A percentile compares a stretch with the other conserved stretches of the same genome.
phyloP scores from a whole-genome alignment of 2,888 invertebrate genomes.

The Trichopoda pennipes region DNA sequence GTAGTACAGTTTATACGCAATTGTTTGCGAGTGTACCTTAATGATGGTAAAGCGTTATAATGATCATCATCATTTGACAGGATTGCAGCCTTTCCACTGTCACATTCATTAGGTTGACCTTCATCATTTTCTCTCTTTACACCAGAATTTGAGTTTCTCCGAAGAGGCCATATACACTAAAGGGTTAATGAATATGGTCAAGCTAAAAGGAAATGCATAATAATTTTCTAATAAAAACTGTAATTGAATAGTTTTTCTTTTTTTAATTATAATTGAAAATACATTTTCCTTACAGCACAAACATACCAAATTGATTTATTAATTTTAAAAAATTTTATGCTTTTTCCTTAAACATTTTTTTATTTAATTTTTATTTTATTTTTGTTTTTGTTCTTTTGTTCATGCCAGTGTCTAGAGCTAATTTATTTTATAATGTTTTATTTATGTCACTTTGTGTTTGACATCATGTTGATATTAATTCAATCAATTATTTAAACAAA shows the following conservation, averaged over 20 bases:
- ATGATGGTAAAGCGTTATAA: too few relatives aligned
- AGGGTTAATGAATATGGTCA: too few relatives aligned
- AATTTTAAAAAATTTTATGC: neutral
- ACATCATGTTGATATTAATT: constrained; percentile 50
- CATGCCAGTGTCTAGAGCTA: constrained; percentile 9
- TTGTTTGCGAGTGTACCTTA: too few relatives aligned
- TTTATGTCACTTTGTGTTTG: constrained; percentile 40
- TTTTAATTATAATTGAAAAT: neutral
- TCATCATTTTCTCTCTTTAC: too few relatives aligned
- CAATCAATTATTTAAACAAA: constrained; percentile 55
- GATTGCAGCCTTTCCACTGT: too few relatives aligned
- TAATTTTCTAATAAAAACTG: constrained; percentile 40
- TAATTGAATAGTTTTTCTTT: constrained; percentile 32
- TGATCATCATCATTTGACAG: too few relatives aligned
- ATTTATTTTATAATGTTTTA: neutral
- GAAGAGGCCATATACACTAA: too few relatives aligned
- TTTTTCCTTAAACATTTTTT: neutral
- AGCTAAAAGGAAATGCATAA: constrained; percentile 5
- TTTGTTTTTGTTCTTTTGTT: constrained; percentile 7
- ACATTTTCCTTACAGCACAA: neutral
- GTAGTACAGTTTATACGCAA: too few relatives aligned
- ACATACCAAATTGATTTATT: neutral
- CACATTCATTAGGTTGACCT: too few relatives aligned
- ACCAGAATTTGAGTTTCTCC: too few relatives aligned
- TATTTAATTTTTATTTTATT: neutral